phyloP scores from a whole-genome alignment of 2,888 invertebrate species.

The Mechanitis messenoides region DNA sequence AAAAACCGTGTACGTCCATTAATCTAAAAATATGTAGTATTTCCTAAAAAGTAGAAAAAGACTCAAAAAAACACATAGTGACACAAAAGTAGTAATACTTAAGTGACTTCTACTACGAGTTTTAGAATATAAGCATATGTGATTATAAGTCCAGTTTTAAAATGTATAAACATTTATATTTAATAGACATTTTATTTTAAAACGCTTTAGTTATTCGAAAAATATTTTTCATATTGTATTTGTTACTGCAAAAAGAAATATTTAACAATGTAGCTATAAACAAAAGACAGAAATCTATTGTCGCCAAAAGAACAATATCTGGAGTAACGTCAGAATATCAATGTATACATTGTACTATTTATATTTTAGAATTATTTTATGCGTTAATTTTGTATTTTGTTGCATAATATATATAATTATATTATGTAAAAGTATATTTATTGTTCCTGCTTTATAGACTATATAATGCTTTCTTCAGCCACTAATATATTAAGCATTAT shows the following conservation, averaged over 20 bases:
- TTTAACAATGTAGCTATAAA: constrained; percentile 6
- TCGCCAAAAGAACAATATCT: constrained; percentile 8
- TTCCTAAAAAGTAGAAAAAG: constrained; percentile 9
- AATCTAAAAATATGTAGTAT: constrained; percentile 17
- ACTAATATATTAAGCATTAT: no score
- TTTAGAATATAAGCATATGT: constrained; percentile 6
- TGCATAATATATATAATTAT: background rate
- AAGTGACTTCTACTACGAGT: constrained; percentile 17
- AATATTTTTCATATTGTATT: constrained; percentile 5
- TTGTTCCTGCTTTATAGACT: background rate
- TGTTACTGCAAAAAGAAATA: constrained; percentile 6
- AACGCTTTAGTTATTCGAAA: background rate
- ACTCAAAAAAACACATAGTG: constrained; percentile 16
- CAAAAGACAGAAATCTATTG: constrained; percentile 7
- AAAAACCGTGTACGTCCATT: constrained; percentile 14
- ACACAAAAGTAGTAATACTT: constrained; percentile 16
- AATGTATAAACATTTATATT: constrained; percentile 6
- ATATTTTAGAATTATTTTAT: constrained; percentile 6
- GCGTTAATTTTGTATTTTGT: background rate
- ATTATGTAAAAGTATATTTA: background rate
- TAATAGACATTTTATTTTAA: constrained; percentile 3
- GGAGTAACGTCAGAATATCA: constrained; percentile 5
- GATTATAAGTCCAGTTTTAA: background rate
- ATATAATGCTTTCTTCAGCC: no score
- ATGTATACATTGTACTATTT: constrained; percentile 1